Base-by-base conservation (phyloP, 2,113 vertebrate species). In the Malurus cyaneus region DNA sequence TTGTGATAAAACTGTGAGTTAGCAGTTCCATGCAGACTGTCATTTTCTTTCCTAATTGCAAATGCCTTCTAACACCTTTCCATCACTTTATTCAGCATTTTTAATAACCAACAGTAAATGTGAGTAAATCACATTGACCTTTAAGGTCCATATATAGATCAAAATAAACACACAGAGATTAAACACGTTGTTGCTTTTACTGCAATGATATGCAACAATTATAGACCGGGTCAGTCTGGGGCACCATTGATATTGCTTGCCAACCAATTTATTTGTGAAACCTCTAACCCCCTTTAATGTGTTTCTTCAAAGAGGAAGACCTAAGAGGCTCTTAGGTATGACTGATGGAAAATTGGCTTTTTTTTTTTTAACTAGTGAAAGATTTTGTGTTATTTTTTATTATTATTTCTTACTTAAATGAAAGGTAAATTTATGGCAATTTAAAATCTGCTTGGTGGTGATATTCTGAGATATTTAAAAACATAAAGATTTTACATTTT, bases 41-140 rank as follows among this genome's bases (percentile, higher is more conserved):
- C 71, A 94, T 97, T 97, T 97, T 97, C 97, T 94, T 71, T 90
- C 64, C 56, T 95, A 96, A 97, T 97, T 97, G 93, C 71, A 95
- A 96, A 97, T 93, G 79, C 88, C 92, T 95, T 94, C 90, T 95
- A 97, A 96, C 94, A 96, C 77, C 88, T 97, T 97, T 96, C 94
- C 93, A 96, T 97, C 97, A 97, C 92, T 94, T 95, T 96, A 93
- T 96, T 97, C 92, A 95, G 94, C 76, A 96, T 91, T 97, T 97
- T 98, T 97, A 98, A 97, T 97, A 98, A 97, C 94, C 80, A 93
- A 78, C 93, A 91, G 83, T 95, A 93, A 95, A 93, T 96, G 92
- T 96, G 94, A 96, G 96, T 98, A 98, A 97, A 98, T 98, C 96
- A 31, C 91, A 89, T 97, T 97, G 97, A 98, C 97, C 97, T 93